Percentiles rank a stretch among this genome's conserved stretches.
These are phyloP conservation scores for Bombyx huttoni DNA, from an alignment of 2,888 invertebrate species.

Conservation along the genomic window DNA sequence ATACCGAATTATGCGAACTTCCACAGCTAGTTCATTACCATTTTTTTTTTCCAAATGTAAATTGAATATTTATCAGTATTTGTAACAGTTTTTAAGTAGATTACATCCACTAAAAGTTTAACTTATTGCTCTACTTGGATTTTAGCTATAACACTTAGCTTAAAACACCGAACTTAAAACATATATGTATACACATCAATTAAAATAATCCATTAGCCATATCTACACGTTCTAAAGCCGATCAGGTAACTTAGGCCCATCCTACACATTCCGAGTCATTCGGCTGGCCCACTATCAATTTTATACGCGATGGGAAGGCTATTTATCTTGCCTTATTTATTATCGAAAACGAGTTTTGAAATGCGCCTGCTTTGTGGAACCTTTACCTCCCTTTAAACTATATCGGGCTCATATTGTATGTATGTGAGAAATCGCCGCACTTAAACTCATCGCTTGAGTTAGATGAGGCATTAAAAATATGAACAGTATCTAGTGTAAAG, in stretches of 20 bases:
- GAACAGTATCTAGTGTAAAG: slow-evolving; percentile 28
- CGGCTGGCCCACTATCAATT: slow-evolving; percentile 63
- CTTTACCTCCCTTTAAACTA: slow-evolving; percentile 40
- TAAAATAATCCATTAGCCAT: slow-evolving; percentile 35
- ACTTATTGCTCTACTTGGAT: neutral
- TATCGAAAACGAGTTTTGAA: slow-evolving; percentile 58
- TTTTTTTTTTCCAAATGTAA: too few species aligned
- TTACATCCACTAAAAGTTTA: neutral
- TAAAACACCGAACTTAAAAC: slow-evolving; percentile 3
- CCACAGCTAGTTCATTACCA: too few species aligned
- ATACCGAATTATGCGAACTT: too few species aligned
- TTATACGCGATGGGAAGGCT: slow-evolving; percentile 63
- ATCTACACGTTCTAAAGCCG: slow-evolving; percentile 31
- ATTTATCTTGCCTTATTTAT: slow-evolving; percentile 72
- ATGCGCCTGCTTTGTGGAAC: slow-evolving; percentile 42
- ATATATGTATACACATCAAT: slow-evolving; percentile 21
- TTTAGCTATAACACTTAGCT: neutral
- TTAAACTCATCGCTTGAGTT: slow-evolving; percentile 23
- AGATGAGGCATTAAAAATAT: slow-evolving; percentile 32
- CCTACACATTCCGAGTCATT: slow-evolving; percentile 51
- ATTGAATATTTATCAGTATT: too few species aligned
- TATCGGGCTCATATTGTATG: slow-evolving; percentile 22
- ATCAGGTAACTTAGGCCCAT: slow-evolving; percentile 32
- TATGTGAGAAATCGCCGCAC: slow-evolving; percentile 22
- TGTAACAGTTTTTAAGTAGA: too few species aligned